phyloP scores from a whole-genome alignment of 2,888 invertebrate genomes.

The Latrodectus elegans region DNA sequence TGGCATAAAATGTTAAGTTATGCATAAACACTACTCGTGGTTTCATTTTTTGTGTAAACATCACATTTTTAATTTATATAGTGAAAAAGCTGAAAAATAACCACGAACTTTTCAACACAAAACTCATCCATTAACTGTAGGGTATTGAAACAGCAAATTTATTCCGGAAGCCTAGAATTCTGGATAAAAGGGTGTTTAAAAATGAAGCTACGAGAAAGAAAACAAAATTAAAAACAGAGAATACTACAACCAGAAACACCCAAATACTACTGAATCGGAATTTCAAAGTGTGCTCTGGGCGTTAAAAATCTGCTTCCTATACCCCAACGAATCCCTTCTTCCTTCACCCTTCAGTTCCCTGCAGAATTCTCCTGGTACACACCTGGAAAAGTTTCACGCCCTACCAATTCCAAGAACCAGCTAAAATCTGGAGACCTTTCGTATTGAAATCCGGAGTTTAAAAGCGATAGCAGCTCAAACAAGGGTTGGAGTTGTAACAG shows the following conservation, averaged over 20 bases:
- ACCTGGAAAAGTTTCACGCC: constrained; percentile 38
- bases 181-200: not conserved
- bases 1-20: no score
- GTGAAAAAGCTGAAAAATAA: no score
- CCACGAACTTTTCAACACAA: not conserved
- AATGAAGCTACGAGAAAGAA: not conserved
- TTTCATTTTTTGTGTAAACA: no score
- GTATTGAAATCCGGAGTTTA: constrained; percentile 58
- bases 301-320: constrained; percentile 3
- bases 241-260: not conserved
- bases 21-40: no score
- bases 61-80: no score
- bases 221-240: not conserved
- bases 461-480: constrained; percentile 60
- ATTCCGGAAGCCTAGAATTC: not conserved
- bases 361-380: constrained; percentile 41
- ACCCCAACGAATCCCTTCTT: not conserved
- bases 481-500: constrained; percentile 37
- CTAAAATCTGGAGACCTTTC: not conserved
- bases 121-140: not conserved
- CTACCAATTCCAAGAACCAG: constrained; percentile 7
- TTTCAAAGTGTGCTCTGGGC: constrained; percentile 49
- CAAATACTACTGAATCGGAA: constrained; percentile 33
- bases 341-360: not conserved
- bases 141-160: not conserved